Evolutionary conservation across 2,888 invertebrate genomes (phyloP), one percentile per base, ranked within the genome.

Genomic region (Idaea straminata): DNA sequence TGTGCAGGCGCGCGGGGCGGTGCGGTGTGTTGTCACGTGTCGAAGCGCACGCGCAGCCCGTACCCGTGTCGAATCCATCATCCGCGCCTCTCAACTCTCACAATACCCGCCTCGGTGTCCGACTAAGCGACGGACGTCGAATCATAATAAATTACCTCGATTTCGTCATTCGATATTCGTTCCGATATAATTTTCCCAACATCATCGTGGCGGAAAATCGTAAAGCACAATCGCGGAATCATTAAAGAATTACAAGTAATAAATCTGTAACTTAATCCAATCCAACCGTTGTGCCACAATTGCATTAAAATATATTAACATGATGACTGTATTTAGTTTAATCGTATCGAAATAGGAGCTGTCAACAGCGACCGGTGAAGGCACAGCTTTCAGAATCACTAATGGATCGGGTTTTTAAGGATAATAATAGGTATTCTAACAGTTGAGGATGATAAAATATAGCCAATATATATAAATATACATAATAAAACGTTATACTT

Each of bases 151-250:
- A 85, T 89, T 85, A 85, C 59, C 25, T 84, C 81, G 82, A 89
- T 91, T 88, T 84, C 81, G 81, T 83, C 85, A 86, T 87, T 83
- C 83, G 78, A 82, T 81, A 90, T 90, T 89, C 90, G 89, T 88
- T 89, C 88, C 89, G 85, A 88, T 88, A 87, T 87, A 83, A 91
- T 91, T 88, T 86, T 74, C 80, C 75, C 47, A 47, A 47, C 47
- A 70, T 68, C 75, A 77, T 85, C 82, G 83, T 85, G 81, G 77
- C 77, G 82, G 83, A 84, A 83, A 82, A 86, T 85, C 69, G 78
- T 76, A 78, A 79, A 34, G 58, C 58, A 0, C 58, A 58, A 16
- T 7, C 72, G 71, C 71, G 74, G 74, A 69, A 80, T 78, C 76
- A 77, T 78, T 82, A 78, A 74, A 75, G 69, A 76, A 81, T 80